Evolutionary conservation across 2,113 vertebrate genomes (phyloP), one percentile per base, ranked within the genome.

Genomic region (Dipodomys spectabilis): DNA sequence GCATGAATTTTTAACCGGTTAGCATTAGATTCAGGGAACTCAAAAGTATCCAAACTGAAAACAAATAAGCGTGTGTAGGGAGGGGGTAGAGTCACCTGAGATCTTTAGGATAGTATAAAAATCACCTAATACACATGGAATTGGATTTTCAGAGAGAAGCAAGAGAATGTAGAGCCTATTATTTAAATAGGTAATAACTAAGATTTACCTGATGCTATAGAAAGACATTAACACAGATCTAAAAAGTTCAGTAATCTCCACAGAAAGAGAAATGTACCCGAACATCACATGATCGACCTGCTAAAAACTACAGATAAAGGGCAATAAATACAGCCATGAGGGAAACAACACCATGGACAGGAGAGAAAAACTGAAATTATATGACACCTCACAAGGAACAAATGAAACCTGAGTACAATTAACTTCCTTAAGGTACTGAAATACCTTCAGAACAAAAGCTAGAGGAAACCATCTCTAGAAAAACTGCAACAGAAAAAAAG

Each of bases 221-320:
- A 83, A 92, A 78, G 28, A 90, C 45, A 92, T 83, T 25, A 84
- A 72, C 49, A 90, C 7, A 69, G 57, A 92, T 78, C 23, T 81
- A 69, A 44, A 45, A 78, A n/a, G 45, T 57, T 81, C 79, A 68
- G 19, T 81, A 80, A 93, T 77, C 15, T 57, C 53, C 22, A 86
- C 6, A 93, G 11, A 32, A 74, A 93, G 11, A 32, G 71, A 94
- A 86, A 49, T 10, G 89, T 78, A 68, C 45, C 49, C 64, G 49
- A 20, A 83, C 6, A 68, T 65, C 65, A 68, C n/a, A 53, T 53
- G 86, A 11, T 72, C 67, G 88, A 71, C 22, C 53, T 82, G 39
- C 18, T 93, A 32, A 91, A 77, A 81, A 78, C 30, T 71, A 92
- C 73, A 44, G 6, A 57, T 5, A 22, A 75, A 49, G 44, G 72